Base-by-base conservation (phyloP, 1,140 invertebrate genomes). In the Cecropterus lyciades region DNA sequence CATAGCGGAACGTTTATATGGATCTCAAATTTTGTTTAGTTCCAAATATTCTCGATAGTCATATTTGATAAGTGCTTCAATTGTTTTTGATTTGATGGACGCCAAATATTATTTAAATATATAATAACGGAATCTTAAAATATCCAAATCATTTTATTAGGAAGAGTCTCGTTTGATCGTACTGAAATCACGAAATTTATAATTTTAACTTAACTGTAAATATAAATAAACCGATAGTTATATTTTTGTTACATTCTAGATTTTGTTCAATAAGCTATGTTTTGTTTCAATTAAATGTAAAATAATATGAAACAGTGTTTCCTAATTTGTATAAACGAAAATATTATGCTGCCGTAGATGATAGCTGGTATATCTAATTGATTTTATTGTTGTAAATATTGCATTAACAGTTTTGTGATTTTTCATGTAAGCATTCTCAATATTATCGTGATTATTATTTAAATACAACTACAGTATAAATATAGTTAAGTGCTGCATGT, bases 11-110 rank as follows among this genome's bases (percentile, higher is more conserved):
- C 66, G 71, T 79, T 69, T 56, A 56, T 75, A 75, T 77, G 77
- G 89, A 91, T 91, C 89, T 91, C 89, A 88, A 85, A 78, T 82
- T 84, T 81, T 81, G 82, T 82, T 86, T 80, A 91, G 82, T 89
- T 87, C 84, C 85, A 89, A 89, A 91, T 87, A 85, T 80, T 80
- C 33, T 75, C 76, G 79, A 84, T 89, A 89, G 85, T 91, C 85
- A 85, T 82, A 81, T 72, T 69, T 24, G 46, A 68, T 74, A 62
- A 62, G 59, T 62, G 59, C 46, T 62, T 62, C 52, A 64, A 68
- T 62, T 65, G 64, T 53, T 72, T 84, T 81, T 65, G 66, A 79
- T 77, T 82, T 68, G 67, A 79, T 83, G 84, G 75, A 84, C 71
- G 68, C 86, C 86, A 90, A 91, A 90, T 89, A 91, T 91, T 87